These are phyloP conservation scores for Amitus sp. DNA, from an alignment of 2,888 invertebrate genomes.

Conservation along the genomic window DNA sequence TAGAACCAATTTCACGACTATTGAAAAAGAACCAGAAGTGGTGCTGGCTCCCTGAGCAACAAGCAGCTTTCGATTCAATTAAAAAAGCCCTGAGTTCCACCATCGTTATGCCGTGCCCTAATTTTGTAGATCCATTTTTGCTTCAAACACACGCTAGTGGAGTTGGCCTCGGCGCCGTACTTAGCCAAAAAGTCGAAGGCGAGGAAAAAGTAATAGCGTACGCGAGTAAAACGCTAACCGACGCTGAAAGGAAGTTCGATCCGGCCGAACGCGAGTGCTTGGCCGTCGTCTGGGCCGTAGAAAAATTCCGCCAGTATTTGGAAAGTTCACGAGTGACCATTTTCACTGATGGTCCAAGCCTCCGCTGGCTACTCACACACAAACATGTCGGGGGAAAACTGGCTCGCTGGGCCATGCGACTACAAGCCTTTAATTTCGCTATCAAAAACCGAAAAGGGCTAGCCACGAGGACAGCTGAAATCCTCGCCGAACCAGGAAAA, in stretches of 20 bases:
- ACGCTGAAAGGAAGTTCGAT: constrained; percentile 28
- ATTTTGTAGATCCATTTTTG: constrained; percentile 9
- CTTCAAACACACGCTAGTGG: constrained; percentile 16
- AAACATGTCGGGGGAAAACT: constrained; percentile 35
- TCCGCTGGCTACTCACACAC: constrained; percentile 38
- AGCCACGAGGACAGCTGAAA: not conserved
- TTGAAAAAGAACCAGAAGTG: constrained; percentile 18
- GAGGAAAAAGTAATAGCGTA: constrained; percentile 33
- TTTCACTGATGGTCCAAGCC: constrained; percentile 36
- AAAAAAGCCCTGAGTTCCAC: constrained; percentile 1
- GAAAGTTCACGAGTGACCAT: constrained; percentile 36
- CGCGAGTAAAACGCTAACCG: constrained; percentile 29
- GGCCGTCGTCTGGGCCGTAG: constrained; percentile 35
- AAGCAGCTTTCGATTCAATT: constrained; percentile 17
- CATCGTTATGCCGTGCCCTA: constrained; percentile 10
- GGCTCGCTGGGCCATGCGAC: constrained; percentile 28
- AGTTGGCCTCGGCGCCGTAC: constrained; percentile 19
- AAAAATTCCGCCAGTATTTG: constrained; percentile 37
- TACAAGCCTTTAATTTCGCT: not conserved
- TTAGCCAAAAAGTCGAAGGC: constrained; percentile 19
- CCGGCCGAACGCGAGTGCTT: constrained; percentile 40
- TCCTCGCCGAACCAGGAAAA: not conserved
- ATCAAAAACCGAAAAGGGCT: not conserved
- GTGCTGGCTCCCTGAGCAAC: constrained; percentile 16
- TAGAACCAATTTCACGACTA: constrained; percentile 36